Evolutionary conservation across 2,797 vertebrate genomes (phyloP).

Genomic region (Okamejei kenojei): DNA sequence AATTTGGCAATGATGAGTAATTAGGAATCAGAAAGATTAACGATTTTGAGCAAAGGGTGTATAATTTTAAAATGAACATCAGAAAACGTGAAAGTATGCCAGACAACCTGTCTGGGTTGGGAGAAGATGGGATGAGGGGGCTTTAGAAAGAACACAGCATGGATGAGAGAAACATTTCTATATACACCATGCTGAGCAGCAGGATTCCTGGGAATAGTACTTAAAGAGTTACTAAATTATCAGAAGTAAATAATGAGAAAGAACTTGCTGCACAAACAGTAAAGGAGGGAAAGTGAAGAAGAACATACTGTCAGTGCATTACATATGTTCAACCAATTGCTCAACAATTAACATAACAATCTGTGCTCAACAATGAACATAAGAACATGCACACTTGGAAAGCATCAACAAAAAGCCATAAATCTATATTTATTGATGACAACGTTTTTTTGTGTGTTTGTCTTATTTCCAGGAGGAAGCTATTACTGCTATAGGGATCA

Average conservation of each 20-base stretch:
- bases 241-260: neutral
- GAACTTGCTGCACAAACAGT: neutral
- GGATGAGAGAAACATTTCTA: neutral
- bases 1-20: neutral
- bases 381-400: neutral
- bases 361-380: neutral
- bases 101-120: neutral
- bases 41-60: neutral
- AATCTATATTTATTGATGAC: no score
- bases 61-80: neutral
- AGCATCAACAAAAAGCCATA: neutral
- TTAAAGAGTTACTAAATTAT: neutral
- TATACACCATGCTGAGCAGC: neutral
- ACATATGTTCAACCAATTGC: no score
- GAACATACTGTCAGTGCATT: no score
- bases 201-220: neutral
- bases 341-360: no score
- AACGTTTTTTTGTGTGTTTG: neutral
- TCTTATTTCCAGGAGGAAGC: neutral
- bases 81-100: neutral
- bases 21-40: neutral
- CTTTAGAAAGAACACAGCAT: neutral
- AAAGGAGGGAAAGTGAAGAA: neutral
- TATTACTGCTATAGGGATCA: neutral
- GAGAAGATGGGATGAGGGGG: neutral